A percentile compares a stretch with the other conserved stretches of the same genome.
These are phyloP conservation scores for Crocallis elinguaria DNA, from an alignment of 2,888 invertebrate genomes.

Conservation along the genomic window DNA sequence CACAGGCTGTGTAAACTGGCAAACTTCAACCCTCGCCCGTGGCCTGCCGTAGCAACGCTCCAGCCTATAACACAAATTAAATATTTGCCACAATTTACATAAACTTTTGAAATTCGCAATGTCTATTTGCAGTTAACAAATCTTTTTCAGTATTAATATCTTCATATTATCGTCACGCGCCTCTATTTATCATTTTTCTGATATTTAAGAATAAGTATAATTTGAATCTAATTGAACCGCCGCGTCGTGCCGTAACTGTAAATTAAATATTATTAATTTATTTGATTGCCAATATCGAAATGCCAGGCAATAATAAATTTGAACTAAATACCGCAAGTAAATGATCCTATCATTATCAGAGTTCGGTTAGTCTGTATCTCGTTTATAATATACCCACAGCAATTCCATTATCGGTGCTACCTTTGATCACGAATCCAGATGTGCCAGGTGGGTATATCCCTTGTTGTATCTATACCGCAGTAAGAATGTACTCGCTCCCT, in stretches of 20 bases:
- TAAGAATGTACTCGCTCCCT: slow-evolving; percentile 48
- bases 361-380: too few species aligned
- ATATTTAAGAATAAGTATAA: background rate
- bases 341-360: too few species aligned
- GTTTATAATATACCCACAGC: slow-evolving; percentile 4
- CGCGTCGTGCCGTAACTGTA: too few species aligned
- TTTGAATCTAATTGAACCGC: slow-evolving; percentile 7
- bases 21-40: slow-evolving; percentile 46
- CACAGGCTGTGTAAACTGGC: slow-evolving; percentile 61
- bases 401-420: slow-evolving; percentile 23
- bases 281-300: slow-evolving; percentile 8
- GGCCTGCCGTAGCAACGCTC: slow-evolving; percentile 14
- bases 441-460: slow-evolving; percentile 13
- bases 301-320: background rate
- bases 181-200: background rate
- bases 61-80: slow-evolving; percentile 11
- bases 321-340: too few species aligned
- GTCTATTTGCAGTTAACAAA: background rate
- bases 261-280: slow-evolving; percentile 7
- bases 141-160: background rate
- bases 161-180: background rate
- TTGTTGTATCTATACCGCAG: slow-evolving; percentile 39
- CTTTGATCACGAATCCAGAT: slow-evolving; percentile 40
- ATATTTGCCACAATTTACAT: slow-evolving; percentile 32
- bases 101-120: slow-evolving; percentile 26